Base-by-base conservation (phyloP, 2,797 vertebrate genomes). In the Bradypus variegatus region DNA sequence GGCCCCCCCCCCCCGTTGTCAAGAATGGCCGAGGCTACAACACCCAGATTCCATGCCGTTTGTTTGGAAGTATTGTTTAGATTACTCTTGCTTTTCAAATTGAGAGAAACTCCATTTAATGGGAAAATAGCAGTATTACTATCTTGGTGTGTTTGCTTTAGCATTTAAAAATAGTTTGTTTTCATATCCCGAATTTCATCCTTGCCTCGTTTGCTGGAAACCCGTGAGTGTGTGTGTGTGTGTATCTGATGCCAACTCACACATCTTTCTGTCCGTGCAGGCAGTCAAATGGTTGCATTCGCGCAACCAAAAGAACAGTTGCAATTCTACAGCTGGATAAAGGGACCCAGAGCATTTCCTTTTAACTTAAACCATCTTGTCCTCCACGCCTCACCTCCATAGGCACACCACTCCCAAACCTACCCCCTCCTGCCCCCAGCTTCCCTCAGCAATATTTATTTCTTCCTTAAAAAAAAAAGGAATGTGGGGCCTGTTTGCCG, bases 161-260 rank as follows among this genome's bases (percentile, higher is more conserved):
- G 69, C 29, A 65, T 95, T 93, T 97, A 93, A 97, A 97, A 96
- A 94, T 89, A 96, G 93, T 91, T 95, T 96, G 95, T 95, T 97
- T 96, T 96, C 86, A 6, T 84, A 89, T 94, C 84, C 84, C n/a
- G 76, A 58, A 19, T 96, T 95, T 96, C 77, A 80, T 92, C 85
- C 93, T 95, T 93, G 88, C 72, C 36, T 70, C 92, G 92, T 13
- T 38, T 90, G 92, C 77, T 77, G 48, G 83, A 64, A 78, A n/a
- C 36, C 18, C 2, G 14, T 29, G 90, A 58, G 70, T 33, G 78
- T 31, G 58, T 41, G 77, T 5, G 72, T 1, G 48, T 9, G 65
- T 2, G 60, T 8, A 58, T 14, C n/a, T 38, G 62, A 33, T 16
- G 19, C 23, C 38, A 45, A 58, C 36, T 38, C 75, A 65, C 65